phyloP scores from a whole-genome alignment of 2,888 invertebrate genomes.

The Drosophila greeni region DNA sequence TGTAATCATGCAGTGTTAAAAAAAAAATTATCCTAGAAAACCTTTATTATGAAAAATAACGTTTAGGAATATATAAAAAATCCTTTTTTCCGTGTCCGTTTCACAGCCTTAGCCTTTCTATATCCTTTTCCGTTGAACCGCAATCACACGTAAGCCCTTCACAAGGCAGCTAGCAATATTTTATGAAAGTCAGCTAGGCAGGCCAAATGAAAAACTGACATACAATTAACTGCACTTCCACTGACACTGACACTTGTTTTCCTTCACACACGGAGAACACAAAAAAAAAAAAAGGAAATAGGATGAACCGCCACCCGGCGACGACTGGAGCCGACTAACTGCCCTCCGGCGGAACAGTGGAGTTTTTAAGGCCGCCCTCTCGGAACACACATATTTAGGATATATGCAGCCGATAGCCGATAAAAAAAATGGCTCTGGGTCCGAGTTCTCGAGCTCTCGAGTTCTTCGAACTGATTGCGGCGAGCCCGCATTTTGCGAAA shows the following conservation, averaged over 20 bases:
- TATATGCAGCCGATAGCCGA: slow-evolving; percentile 17
- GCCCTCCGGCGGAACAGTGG: background rate
- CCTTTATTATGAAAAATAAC: background rate
- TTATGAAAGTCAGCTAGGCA: slow-evolving; percentile 70
- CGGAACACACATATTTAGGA: slow-evolving; percentile 18
- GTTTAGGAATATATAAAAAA: background rate
- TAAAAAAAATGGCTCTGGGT: background rate
- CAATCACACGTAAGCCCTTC: slow-evolving; percentile 79
- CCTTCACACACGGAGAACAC: background rate
- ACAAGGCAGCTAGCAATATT: slow-evolving; percentile 79
- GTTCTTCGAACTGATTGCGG: slow-evolving; percentile 12
- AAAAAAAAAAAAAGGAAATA: background rate
- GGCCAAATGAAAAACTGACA: slow-evolving; percentile 78
- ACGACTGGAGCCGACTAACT: slow-evolving; percentile 26
- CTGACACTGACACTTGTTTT: background rate
- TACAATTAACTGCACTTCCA: slow-evolving; percentile 57
- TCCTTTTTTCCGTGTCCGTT: background rate
- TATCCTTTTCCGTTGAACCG: slow-evolving; percentile 47
- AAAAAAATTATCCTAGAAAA: background rate
- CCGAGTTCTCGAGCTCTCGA: background rate
- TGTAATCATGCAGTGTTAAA: background rate
- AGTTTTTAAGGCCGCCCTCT: slow-evolving; percentile 18
- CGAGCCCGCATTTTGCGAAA: slow-evolving; percentile 2
- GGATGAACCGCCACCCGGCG: background rate
- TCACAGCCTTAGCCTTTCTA: background rate